Evolutionary conservation across 2,888 invertebrate genomes (phyloP), one percentile per base, ranked within the genome.

Genomic region (Tachina grossa): DNA sequence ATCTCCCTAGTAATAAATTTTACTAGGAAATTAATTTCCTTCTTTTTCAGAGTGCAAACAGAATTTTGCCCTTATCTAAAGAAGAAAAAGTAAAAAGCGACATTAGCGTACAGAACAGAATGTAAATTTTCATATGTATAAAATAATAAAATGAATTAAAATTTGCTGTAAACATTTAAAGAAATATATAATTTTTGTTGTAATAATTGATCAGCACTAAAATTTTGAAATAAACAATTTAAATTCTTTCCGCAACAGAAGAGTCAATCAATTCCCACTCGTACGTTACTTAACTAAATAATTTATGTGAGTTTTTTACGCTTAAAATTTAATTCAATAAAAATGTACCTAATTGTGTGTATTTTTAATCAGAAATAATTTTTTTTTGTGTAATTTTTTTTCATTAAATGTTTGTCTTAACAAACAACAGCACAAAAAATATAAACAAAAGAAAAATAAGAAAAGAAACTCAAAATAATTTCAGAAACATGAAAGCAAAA

Each of bases 211-310:
- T 78, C 69, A 76, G 43, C 55, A 72, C 13, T 66, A 59, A 72
- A 71, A 72, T 76, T 80, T 76, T 66, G 57, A 80, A 84, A 53
- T 63, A 69, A 75, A 83, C 66, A 79, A 63, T 51, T 51, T 22
- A 19, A 53, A 61, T 53, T 77, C 51, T 78, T 77, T 77, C 68
- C 59, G 66, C 57, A 59, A 39, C 75, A 75, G 59, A 72, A 74
- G 63, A 84, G 84, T 84, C 81, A 85, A 81, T 85, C 84, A 81
- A 85, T 81, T 78, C 74, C 81, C 81, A 81, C 84, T 85, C 77
- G 65, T 80, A 57, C 39, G 72, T 81, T 77, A 61, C 77, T 84
- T 80, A 61, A 69, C 68, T 63, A 49, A 77, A 85, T 81, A 76
- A 80, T 84, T 80, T 74, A 84, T 81, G 68, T 74, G 78, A 47